Percentiles rank a stretch among this genome's conserved stretches.
Conservation (phyloP, 30 jellyfish, hydroid and myxozoan genomes). For the Catostylus mosaicus region DNA sequence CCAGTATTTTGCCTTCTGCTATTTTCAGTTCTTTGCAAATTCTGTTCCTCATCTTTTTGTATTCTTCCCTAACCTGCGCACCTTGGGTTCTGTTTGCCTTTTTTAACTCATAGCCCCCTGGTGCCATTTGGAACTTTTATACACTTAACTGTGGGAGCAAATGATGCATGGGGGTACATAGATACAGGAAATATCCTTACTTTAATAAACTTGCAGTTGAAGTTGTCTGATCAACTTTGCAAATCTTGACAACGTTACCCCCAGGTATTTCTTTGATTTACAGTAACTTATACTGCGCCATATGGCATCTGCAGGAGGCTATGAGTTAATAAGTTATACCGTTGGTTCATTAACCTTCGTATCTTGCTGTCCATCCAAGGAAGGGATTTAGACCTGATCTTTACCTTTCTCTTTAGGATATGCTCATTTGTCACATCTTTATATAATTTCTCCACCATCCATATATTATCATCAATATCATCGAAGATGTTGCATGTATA, state of each 20-base stretch:
- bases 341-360: conserved; percentile 24
- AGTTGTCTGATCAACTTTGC: too few species aligned
- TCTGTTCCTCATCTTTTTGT: conserved; percentile 28
- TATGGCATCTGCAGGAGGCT: too few species aligned
- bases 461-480: conserved; percentile 17
- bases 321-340: too few species aligned
- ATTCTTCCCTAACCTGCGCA: conserved; percentile 31
- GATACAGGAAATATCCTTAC: too few species aligned
- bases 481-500: conserved; percentile 41
- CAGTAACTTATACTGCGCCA: too few species aligned
- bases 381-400: conserved; percentile 20
- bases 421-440: conserved; percentile 11
- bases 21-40: conserved; percentile 20
- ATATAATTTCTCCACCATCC: conserved; percentile 17
- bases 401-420: conserved; percentile 28
- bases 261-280: too few species aligned
- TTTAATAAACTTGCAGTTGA: too few species aligned
- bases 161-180: too few species aligned
- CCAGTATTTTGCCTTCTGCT: conserved; percentile 45
- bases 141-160: too few species aligned
- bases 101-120: too few species aligned
- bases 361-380: conserved; percentile 13
- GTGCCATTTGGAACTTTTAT: too few species aligned
- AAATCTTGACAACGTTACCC: too few species aligned
- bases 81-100: conserved; percentile 14